Conservation (phyloP, 2,113 vertebrate species). For the Nothoprocta perdicaria region DNA sequence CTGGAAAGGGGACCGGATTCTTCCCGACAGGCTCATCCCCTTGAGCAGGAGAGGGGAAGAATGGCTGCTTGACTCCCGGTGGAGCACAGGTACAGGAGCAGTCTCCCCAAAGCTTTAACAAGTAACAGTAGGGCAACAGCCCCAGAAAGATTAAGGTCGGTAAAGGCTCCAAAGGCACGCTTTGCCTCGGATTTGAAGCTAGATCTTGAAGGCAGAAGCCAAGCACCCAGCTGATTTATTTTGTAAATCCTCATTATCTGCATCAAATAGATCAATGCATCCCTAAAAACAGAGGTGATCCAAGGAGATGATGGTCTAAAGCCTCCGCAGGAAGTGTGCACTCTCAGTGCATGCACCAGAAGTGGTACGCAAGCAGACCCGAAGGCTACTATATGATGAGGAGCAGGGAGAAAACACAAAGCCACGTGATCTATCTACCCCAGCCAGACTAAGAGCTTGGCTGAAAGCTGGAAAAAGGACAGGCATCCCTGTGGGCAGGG, state of each 20-base stretch:
- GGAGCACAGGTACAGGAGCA: background rate
- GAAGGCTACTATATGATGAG: background rate
- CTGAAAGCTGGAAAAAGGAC: background rate
- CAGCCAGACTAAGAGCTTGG: background rate
- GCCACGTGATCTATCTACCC: background rate
- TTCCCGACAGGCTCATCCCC: background rate
- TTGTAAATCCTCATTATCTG: background rate
- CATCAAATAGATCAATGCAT: background rate
- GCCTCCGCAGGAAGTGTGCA: background rate
- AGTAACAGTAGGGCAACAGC: background rate
- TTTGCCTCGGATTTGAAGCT: background rate
- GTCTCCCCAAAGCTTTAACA: background rate
- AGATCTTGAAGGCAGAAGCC: background rate
- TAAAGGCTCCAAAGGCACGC: background rate
- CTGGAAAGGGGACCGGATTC: background rate
- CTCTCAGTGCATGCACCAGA: background rate
- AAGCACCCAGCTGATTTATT: background rate
- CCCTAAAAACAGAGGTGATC: background rate
- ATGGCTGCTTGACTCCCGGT: background rate
- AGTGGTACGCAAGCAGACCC: background rate
- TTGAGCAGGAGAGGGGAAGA: background rate
- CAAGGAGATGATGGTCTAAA: background rate
- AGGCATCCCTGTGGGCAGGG: background rate
- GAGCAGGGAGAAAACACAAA: background rate
- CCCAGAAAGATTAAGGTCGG: background rate